Base-by-base conservation (phyloP, 2,888 invertebrate species). In the Tenthredo livida region DNA sequence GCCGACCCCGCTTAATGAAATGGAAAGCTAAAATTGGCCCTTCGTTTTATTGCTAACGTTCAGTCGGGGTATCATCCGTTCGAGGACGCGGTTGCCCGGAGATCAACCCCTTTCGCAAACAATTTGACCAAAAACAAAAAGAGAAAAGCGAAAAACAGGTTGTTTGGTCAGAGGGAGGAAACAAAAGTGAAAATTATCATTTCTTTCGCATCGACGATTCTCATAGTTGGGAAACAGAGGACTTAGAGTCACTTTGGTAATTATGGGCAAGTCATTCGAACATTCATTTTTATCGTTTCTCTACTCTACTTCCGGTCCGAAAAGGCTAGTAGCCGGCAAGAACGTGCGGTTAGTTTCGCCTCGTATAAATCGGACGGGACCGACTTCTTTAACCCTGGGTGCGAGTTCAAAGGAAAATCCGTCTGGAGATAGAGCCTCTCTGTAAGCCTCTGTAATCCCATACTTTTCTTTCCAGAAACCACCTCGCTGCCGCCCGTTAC, bases 1-100 rank as follows among this genome's bases (percentile, higher is more conserved):
- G 82, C 82, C 82, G 43, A 77, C 75, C 47, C 65, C 67, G 82
- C 67, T 83, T 83, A 83, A 83, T 83, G 82, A 83, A 83, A 83
- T 83, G 82, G 82, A 65, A 83, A 83, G 43, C 67, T 67, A 67
- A 83, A 83, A 83, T 83, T 83, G 82, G 65, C 65, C 67, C 82
- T 83, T 54, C 40, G 67, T 54, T 83, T 83, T 83, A 83, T 67
- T 83, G 67, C 82, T 33, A 67, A 83, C 67, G 65, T 54, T 83
- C 65, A 25, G 33, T 83, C 82, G 47, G 67, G 65, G 47, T 47
- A 67, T 83, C 67, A 83, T 83, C 65, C 47, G 67, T 67, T 43
- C 25, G 80, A 58, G 61, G 61, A 80, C 40, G 80, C 58, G 80
- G 58, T 80, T 54, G 29, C 25, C 29, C 33, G 33, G 77, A 29